phyloP scores from a whole-genome alignment of 2,888 invertebrate genomes.

The Idaea straminata region DNA sequence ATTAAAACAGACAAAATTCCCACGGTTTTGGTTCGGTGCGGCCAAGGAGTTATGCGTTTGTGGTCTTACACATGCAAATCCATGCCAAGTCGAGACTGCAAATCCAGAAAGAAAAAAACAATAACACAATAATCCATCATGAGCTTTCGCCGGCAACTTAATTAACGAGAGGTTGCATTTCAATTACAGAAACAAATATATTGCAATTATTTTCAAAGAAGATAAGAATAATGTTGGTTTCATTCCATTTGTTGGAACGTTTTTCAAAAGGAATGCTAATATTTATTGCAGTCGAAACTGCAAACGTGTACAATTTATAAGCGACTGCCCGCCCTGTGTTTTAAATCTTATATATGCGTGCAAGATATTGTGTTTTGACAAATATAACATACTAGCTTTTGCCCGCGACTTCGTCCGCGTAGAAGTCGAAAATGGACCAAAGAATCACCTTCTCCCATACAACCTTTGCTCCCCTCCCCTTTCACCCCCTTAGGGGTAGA shows the following conservation, averaged over 20 bases:
- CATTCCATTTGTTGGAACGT: constrained; percentile 1
- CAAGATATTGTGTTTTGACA: background rate
- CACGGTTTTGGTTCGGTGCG: constrained; percentile 45
- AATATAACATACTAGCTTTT: background rate
- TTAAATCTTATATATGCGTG: background rate
- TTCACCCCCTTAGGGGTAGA: too few species aligned
- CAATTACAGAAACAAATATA: constrained; percentile 73
- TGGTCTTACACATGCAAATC: constrained; percentile 69
- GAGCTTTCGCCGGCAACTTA: constrained; percentile 63
- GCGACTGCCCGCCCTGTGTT: background rate
- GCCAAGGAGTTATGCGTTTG: constrained; percentile 59
- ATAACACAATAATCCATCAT: constrained; percentile 68
- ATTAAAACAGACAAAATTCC: constrained; percentile 57
- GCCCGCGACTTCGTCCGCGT: too few species aligned
- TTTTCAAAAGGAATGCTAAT: background rate
- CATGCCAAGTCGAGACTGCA: constrained; percentile 48
- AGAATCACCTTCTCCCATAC: too few species aligned
- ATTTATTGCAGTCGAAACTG: constrained; percentile 1
- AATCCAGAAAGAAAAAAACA: constrained; percentile 48
- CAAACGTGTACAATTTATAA: background rate
- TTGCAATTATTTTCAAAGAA: constrained; percentile 38
- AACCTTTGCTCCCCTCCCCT: too few species aligned
- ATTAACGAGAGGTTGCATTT: constrained; percentile 62
- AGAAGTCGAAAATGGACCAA: too few species aligned
- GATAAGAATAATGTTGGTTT: background rate